Percentiles rank a stretch among this genome's conserved stretches.
Conservation (phyloP, 2,888 invertebrate species). For the Auanema sp. region DNA sequence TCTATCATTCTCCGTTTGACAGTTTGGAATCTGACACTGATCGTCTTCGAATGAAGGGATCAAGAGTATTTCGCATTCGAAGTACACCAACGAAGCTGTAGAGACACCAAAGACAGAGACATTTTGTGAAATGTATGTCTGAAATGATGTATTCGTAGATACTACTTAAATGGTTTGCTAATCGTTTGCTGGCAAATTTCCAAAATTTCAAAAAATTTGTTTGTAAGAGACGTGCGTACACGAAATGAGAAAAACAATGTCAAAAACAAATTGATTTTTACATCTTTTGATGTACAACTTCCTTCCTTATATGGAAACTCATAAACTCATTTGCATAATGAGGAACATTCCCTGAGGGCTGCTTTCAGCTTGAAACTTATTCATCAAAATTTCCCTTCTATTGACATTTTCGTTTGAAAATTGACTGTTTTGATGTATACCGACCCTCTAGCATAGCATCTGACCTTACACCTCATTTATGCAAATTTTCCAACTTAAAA, state of each 20-base stretch:
- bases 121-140: constrained; percentile 41
- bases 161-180: no score
- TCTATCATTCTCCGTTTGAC: constrained; percentile 12
- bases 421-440: no score
- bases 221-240: no score
- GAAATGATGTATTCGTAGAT: constrained; percentile 15
- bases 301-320: no score
- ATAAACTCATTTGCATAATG: constrained; percentile 6
- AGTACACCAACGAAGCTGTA: constrained; percentile 47
- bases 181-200: no score
- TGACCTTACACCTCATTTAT: background rate
- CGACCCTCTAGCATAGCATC: background rate
- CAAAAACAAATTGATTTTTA: no score
- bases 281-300: no score
- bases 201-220: no score
- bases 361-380: no score
- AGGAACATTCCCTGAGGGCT: no score
- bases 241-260: no score
- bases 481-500: no score
- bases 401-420: background rate
- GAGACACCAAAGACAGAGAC: constrained; percentile 53
- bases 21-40: constrained; percentile 9
- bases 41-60: constrained; percentile 22
- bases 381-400: background rate
- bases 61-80: constrained; percentile 51